Evolutionary conservation across 2,113 vertebrate genomes (phyloP).

Genomic region (Gobiocypris rarus): DNA sequence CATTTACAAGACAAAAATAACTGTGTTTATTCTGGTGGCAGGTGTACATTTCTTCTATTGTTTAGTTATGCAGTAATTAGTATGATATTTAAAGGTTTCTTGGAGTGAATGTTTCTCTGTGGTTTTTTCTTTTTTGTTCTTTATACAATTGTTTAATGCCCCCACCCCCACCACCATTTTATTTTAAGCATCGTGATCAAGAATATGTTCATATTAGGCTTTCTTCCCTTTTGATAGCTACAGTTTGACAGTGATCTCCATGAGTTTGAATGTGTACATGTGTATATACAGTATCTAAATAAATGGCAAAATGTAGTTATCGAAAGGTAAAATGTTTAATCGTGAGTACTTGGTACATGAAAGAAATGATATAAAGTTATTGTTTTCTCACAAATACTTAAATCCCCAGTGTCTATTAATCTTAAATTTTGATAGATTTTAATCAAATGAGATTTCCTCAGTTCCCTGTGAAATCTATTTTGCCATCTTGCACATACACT

Average conservation of each 20-base stretch:
- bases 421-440: background rate
- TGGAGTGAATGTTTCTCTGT: constrained; percentile 53
- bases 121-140: constrained; percentile 14
- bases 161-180: background rate
- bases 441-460: too few relatives aligned
- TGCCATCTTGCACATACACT: background rate
- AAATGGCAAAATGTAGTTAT: constrained; percentile 20
- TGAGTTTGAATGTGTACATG: background rate
- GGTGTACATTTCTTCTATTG: constrained; percentile 26
- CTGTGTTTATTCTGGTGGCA: constrained; percentile 31
- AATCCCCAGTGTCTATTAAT: background rate
- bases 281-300: background rate
- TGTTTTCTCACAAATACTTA: background rate
- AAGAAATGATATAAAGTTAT: background rate
- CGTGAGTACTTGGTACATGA: background rate
- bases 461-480: background rate
- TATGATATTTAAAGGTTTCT: constrained; percentile 52
- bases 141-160: background rate
- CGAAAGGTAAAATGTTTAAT: background rate
- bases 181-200: background rate
- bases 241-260: background rate
- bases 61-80: constrained; percentile 35
- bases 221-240: background rate
- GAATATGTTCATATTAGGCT: background rate
- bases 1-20: constrained; percentile 14